Conservation (phyloP, 2,113 vertebrate genomes). For the Arothron firmamentum region DNA sequence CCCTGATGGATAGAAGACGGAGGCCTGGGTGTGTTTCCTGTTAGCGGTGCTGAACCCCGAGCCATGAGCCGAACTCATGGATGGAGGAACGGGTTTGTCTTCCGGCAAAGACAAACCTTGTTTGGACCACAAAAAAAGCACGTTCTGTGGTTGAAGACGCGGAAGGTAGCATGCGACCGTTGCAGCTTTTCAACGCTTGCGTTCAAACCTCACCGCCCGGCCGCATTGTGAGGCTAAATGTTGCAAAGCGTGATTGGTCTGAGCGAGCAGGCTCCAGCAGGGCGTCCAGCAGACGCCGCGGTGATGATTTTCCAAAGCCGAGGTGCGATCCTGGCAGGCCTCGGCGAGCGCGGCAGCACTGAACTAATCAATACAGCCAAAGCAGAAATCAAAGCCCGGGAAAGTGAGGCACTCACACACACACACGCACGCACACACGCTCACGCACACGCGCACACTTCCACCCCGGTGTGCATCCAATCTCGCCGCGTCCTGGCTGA, state of each 20-base stretch:
- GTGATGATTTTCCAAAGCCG: constrained; percentile 48
- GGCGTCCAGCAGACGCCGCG: not conserved
- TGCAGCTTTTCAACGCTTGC: too few species aligned
- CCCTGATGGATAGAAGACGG: not conserved
- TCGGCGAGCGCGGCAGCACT: constrained; percentile 47
- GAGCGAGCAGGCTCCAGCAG: not conserved
- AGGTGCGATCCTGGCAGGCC: constrained; percentile 48
- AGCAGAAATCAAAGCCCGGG: constrained; percentile 63
- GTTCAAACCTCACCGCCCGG: too few species aligned
- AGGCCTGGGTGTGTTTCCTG: too few species aligned
- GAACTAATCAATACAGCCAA: constrained; percentile 71
- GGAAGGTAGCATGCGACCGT: too few species aligned
- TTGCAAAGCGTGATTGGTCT: too few species aligned
- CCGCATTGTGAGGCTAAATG: too few species aligned
- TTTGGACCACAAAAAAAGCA: too few species aligned
- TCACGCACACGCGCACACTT: constrained; percentile 28
- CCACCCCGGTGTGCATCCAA: constrained; percentile 28
- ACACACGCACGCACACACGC: constrained; percentile 35
- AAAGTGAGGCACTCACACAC: constrained; percentile 48
- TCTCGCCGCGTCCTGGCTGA: constrained; percentile 25
- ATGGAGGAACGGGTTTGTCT: too few species aligned
- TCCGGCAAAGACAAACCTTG: too few species aligned
- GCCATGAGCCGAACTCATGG: too few species aligned
- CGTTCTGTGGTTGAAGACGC: too few species aligned
- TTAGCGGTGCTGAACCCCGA: too few species aligned